Evolutionary conservation across 2,888 invertebrate species (phyloP), one percentile per base, ranked within the genome.

Genomic region (Nomada goodeniana): DNA sequence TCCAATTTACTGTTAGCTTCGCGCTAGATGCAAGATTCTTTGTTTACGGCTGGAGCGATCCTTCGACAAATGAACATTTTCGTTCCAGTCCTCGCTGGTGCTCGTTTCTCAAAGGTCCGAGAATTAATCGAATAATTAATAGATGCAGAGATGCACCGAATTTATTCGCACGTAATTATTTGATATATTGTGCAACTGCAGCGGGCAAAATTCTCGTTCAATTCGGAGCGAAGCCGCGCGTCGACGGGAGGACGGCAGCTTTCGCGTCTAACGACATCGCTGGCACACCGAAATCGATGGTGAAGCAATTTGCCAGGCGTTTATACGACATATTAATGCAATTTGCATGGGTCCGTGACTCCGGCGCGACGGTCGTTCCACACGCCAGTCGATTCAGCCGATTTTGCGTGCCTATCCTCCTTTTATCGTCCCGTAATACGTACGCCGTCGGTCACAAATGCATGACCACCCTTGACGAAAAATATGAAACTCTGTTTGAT

Each of bases 271-370:
- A 86, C 80, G 80, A 87, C 71, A 70, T 76, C 69, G 84, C 77
- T 70, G 64, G 72, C 84, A 79, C 67, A 84, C 82, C 84, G 84
- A 89, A 90, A 91, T 90, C 89, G 89, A 91, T 90, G 90, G 89
- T 88, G 89, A 90, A 91, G 90, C 91, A 90, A 91, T 91, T 91
- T 90, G 87, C 89, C 89, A 86, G 83, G 82, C 90, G 90, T 90
- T 90, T 91, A 91, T 89, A 89, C 90, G 89, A 90, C 88, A 89
- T 89, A 91, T 91, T 91, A 91, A 91, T 91, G 90, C 91, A 90
- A 91, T 91, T 91, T 91, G 91, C 91, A 90, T 86, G 82, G 82
- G 69, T 69, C 53, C 82, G 78, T 76, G 88, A 81, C 83, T 82
- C 80, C 72, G 72, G 73, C 50, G 73, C 69, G 72, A 69, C 52